Base-by-base conservation (phyloP, 2,888 invertebrate genomes). In the Drosophila infuscata region DNA sequence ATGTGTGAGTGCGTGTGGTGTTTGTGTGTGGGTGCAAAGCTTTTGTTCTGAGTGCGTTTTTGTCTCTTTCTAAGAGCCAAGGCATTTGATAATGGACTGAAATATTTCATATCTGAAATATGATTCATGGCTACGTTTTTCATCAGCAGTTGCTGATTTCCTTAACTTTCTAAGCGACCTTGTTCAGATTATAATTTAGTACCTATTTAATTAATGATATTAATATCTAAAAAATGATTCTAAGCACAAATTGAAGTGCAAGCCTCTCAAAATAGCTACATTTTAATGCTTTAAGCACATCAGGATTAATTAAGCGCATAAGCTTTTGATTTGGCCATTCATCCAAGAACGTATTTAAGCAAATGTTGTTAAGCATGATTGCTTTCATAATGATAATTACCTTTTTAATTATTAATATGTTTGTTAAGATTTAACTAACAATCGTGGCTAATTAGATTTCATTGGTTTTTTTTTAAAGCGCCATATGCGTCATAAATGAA, bases 31-130 rank as follows among this genome's bases (percentile, higher is more conserved):
- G 54, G 58, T 53, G 64, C n/a, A 63, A 58, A 65, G 65, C 71
- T 79, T 79, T 80, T 79, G 80, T 79, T 79, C 58, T 51, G 7
- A 0, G 20, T 56, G 46, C 20, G 52, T 64, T 68, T 79, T 69
- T 76, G 76, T 80, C 64, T 75, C 57, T 75, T 59, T 79, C 20
- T 56, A 49, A 49, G 53, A 67, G 67, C 75, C 59, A 70, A 59
- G 59, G 56, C 60, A 65, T 63, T 76, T 62, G 51, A 80, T 76
- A 80, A 80, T 76, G 78, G 57, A n/a, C 59, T 68, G 65, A 32
- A 48, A 25, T 25, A 25, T 25, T 25, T 25, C 25, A 25, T 25
- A 25, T 25, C 3, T 25, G 25, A 25, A 25, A 25, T 36, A 29
- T 48, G 61, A 56, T 70, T 38, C 53, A 68, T 46, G 52, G 1